Base-by-base conservation (phyloP, 2,888 invertebrate genomes). In the Heterodera filipjevi region DNA sequence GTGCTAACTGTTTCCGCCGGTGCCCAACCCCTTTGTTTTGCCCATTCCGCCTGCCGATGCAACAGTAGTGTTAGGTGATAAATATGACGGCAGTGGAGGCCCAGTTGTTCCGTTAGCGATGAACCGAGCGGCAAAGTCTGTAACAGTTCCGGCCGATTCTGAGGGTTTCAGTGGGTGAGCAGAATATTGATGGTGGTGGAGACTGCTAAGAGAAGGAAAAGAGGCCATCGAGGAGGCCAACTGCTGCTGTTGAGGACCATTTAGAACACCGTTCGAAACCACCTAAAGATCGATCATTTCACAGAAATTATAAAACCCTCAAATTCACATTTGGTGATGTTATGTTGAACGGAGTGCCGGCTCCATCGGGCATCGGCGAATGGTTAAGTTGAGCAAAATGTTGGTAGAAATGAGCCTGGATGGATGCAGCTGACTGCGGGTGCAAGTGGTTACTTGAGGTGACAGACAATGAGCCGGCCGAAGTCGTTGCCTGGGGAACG, bases 391-490 rank as follows among this genome's bases (percentile, higher is more conserved):
- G 75, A 19, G 44, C 44, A 53, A 75, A 35, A 22, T 66, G 75
- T 32, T 75, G 75, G 68, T 75, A 33, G 66, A 53, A 64, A 16
- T 75, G 66, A 30, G 68, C 64, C 27, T 64, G 39, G 3, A 64
- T 64, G 35, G 73, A 35, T 22, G 49, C 66, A 8, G 75, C 35
- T 27, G 75, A 32, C 22, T 68, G 66, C 30, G 75, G 75, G 33
- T 75, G 53, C 22, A 75, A 75, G 35, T 75, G 75, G 68, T 75
- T 75, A 46, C 59, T n/a, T 35, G 68, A 66, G 32, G 75, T 33
- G 30, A 35, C 53, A 1, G 46, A n/a, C 33, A 27, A 35, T 22
- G 64, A 22, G 27, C 44, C 44, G 46, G 75, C 32, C 14, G 66
- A 44, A 27, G 68, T 68, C 33, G 68, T 68, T 35, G 68, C 68